These are phyloP conservation scores for Scotopteryx bipunctaria DNA, from an alignment of 2,888 invertebrate species.

Conservation along the genomic window DNA sequence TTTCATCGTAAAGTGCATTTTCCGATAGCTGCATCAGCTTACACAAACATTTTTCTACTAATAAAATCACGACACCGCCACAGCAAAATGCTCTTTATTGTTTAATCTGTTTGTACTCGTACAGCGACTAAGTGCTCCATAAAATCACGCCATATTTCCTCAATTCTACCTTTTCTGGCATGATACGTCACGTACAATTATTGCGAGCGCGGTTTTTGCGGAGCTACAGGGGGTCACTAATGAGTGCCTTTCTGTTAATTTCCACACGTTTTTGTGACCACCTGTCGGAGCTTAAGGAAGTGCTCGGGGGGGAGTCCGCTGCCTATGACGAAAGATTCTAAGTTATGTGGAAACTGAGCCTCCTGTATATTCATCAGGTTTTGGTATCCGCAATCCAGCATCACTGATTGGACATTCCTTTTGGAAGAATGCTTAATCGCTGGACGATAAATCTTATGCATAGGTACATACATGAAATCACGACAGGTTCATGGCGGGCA, in stretches of 20 bases:
- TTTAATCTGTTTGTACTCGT: conserved; percentile 3
- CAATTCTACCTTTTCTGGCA: conserved; percentile 15
- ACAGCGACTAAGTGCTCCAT: background rate
- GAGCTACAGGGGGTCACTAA: conserved; percentile 32
- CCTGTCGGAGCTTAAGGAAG: conserved; percentile 24
- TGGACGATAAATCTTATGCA: too few relatives aligned
- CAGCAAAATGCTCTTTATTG: conserved; percentile 7
- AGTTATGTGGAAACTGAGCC: conserved; percentile 18
- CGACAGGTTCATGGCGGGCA: too few relatives aligned
- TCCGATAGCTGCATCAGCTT: background rate
- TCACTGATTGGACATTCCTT: too few relatives aligned
- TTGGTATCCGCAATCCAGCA: conserved; percentile 1
- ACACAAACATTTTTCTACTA: conserved; percentile 3
- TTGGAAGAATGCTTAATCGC: too few relatives aligned
- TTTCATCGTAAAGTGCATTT: conserved; percentile 3
- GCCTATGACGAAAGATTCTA: conserved; percentile 21
- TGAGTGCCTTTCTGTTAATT: conserved; percentile 25
- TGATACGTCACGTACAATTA: conserved; percentile 27
- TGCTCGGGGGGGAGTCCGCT: conserved; percentile 18
- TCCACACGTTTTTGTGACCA: conserved; percentile 30
- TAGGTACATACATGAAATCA: too few relatives aligned
- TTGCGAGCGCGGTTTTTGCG: conserved; percentile 19
- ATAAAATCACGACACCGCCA: conserved; percentile 5
- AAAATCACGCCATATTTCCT: conserved; percentile 13
- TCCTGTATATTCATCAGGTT: conserved; percentile 11